Conservation (phyloP, 2,888 invertebrate species). For the Pseudococcus longispinus region DNA sequence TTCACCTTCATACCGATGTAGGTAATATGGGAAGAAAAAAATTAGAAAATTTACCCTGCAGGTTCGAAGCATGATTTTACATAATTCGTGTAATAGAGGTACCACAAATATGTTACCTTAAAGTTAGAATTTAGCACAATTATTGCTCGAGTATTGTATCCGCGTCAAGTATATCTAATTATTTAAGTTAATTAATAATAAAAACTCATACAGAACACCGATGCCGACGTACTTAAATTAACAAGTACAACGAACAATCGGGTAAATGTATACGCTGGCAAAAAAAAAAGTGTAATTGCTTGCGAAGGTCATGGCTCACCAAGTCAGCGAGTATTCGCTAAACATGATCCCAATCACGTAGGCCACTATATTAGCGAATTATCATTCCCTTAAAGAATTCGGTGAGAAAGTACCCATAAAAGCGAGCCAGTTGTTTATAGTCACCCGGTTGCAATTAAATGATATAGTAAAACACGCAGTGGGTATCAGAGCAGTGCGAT, state of each 20-base stretch:
- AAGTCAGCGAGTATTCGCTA: slow-evolving; percentile 3
- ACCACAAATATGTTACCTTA: too few relatives aligned
- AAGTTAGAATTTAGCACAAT: background rate
- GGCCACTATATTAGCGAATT: slow-evolving; percentile 21
- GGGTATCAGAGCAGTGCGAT: background rate
- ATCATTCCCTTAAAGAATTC: background rate
- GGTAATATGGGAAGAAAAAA: too few relatives aligned
- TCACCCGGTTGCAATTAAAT: background rate
- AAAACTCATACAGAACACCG: background rate
- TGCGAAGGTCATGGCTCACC: slow-evolving; percentile 34
- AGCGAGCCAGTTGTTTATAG: slow-evolving; percentile 21
- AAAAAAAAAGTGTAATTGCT: slow-evolving; percentile 12
- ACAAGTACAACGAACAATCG: background rate
- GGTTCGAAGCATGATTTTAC: too few relatives aligned
- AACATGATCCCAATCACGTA: slow-evolving; percentile 46
- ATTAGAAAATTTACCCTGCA: too few relatives aligned
- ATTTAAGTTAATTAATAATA: background rate
- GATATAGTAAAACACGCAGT: slow-evolving; percentile 29
- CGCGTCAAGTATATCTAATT: background rate
- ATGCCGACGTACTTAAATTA: background rate
- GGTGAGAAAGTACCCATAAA: slow-evolving; percentile 27
- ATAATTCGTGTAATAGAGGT: too few relatives aligned
- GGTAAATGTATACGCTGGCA: slow-evolving; percentile 3
- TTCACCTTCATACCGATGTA: too few relatives aligned
- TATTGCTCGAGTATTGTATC: background rate